phyloP scores from a whole-genome alignment of 2,113 vertebrate species.

The Aldabrachelys gigantea region DNA sequence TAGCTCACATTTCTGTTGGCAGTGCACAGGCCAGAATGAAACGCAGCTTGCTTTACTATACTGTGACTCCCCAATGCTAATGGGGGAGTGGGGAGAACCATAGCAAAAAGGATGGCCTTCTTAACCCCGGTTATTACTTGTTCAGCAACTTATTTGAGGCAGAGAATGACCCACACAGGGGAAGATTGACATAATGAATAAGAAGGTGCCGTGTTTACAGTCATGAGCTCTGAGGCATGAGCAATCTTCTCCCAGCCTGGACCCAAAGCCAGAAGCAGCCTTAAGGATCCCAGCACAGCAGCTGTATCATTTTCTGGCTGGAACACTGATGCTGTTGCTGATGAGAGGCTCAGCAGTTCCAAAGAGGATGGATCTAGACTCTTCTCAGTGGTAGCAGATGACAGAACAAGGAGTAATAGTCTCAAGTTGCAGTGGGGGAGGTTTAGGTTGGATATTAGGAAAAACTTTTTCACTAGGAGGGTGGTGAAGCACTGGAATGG shows the following conservation, averaged over 20 bases:
- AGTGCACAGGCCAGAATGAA: not conserved
- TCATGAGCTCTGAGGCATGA: not conserved
- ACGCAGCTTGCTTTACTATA: not conserved
- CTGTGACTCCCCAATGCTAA: too few species aligned
- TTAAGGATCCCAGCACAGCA: not conserved
- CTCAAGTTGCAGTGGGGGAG: too few species aligned
- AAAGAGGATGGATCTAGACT: too few species aligned
- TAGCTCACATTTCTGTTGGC: too few species aligned
- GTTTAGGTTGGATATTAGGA: too few species aligned
- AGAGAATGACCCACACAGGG: accelerated
- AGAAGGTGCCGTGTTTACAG: not conserved
- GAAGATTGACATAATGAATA: not conserved
- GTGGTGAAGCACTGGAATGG: too few species aligned
- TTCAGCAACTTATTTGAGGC: not conserved
- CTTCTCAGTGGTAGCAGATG: too few species aligned
- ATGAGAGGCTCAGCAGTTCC: not conserved
- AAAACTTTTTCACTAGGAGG: too few species aligned
- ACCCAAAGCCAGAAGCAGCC: not conserved
- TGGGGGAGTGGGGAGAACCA: not conserved
- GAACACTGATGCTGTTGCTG: not conserved
- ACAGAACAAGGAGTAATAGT: too few species aligned
- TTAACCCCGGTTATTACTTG: not conserved
- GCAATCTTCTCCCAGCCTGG: not conserved
- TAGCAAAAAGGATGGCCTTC: not conserved
- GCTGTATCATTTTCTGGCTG: not conserved